Base-by-base conservation (phyloP, 2,888 invertebrate species). In the Anarsia innoxiella region DNA sequence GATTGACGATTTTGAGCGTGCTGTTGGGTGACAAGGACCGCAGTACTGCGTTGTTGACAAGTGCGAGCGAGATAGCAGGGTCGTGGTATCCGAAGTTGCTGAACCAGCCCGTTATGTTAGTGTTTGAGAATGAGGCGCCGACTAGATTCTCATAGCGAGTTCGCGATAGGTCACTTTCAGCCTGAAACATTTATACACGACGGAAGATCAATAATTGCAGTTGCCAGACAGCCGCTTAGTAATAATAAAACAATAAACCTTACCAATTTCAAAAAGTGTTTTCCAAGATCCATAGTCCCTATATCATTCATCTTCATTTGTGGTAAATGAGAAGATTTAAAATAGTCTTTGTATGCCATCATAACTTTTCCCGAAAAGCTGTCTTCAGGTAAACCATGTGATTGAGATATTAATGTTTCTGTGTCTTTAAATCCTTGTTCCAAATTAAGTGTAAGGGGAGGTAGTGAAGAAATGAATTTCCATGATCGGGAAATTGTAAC, bases 41-140 rank as follows among this genome's bases (percentile, higher is more conserved):
- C 29, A 91, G 70, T 34, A 92, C 72, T 0, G 91, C 88, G 54
- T 90, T 89, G 54, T 92, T 86, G 1, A 89, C 84, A 32, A 89
- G 68, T 41, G 88, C 88, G 12, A 94, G 73, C 0, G 92, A 85
- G 30, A 92, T 83, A 0, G 91, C 91, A 0, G 91, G 88, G 31
- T 90, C 88, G 64, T 95, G 94, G 56, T 89, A 90, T 0, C 93
- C 91, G 53, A 93, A 91, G 63, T 93, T 93, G 59, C 94, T 93
- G 65, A 93, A 92, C 88, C 91, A 91, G 2, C 89, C 91, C 0
- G 84, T 90, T 2, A 91, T 82, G 10, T 65, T 64, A 3, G 62
- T 54, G 0, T 54, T 49, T 0, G 79, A 55, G 53, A 89, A 87
- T 1, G 88, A 86, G 0, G 89, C 89, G 0, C 88, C 90, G 0